phyloP scores from a whole-genome alignment of 2,113 vertebrate genomes.

The Thinocorus orbignyianus region DNA sequence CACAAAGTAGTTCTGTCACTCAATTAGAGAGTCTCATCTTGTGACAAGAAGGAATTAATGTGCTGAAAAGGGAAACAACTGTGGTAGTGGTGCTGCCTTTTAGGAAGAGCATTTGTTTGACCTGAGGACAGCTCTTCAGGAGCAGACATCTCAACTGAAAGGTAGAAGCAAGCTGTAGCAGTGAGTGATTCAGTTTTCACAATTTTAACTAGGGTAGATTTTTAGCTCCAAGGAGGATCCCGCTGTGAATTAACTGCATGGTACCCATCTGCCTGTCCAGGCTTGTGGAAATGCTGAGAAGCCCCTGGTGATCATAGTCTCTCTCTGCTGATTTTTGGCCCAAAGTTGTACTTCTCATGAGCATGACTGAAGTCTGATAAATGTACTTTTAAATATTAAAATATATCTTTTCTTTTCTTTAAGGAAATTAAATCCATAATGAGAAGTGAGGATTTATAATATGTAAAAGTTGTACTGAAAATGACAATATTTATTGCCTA shows the following conservation, averaged over 20 bases:
- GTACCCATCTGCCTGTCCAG: neutral
- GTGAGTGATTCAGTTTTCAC: neutral
- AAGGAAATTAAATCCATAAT: neutral
- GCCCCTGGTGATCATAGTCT: neutral
- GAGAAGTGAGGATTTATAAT: neutral
- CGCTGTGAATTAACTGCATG: neutral
- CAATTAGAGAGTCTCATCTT: neutral
- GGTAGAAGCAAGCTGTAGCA: neutral
- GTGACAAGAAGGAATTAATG: neutral
- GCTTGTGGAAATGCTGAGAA: neutral
- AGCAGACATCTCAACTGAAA: neutral
- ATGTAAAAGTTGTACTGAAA: accelerated
- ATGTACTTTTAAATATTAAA: neutral
- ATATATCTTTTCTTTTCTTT: neutral
- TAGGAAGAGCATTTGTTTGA: neutral
- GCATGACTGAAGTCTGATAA: neutral
- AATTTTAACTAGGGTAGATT: neutral
- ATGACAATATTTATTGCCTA: neutral
- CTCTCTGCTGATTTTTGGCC: neutral
- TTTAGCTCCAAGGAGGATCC: neutral
- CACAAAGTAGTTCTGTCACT: neutral
- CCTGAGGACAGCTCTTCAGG: neutral
- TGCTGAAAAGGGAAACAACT: neutral
- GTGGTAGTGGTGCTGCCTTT: neutral
- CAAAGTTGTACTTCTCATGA: neutral